phyloP scores from a whole-genome alignment of 2,888 invertebrate genomes.

The Drosophila diplacantha region DNA sequence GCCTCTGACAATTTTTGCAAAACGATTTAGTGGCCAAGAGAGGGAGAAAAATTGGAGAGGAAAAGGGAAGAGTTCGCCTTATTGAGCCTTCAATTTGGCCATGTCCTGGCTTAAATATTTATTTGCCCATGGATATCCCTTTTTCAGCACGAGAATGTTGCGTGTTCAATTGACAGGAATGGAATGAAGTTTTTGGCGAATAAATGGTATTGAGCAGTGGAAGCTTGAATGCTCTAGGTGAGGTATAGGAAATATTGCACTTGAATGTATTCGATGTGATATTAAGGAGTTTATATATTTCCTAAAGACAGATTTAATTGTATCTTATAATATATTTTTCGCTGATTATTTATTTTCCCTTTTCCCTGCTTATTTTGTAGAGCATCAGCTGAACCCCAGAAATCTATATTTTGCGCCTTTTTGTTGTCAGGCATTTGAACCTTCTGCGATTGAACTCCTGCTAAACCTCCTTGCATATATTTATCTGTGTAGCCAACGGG shows the following conservation, averaged over 20 bases:
- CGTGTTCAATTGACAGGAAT: constrained; percentile 37
- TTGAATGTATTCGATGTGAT: too few species aligned
- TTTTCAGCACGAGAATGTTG: constrained; percentile 26
- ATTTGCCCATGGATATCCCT: constrained; percentile 41
- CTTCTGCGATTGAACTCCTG: constrained; percentile 6
- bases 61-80: constrained; percentile 41
- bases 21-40: constrained; percentile 59
- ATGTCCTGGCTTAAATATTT: constrained; percentile 56
- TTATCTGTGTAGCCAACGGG: constrained; percentile 37
- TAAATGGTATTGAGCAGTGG: neutral
- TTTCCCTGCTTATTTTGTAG: neutral
- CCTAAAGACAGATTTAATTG: too few species aligned
- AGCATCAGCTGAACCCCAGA: constrained; percentile 1
- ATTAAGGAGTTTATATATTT: too few species aligned
- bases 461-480: constrained; percentile 16
- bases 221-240: neutral
- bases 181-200: constrained; percentile 14
- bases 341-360: neutral
- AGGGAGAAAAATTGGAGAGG: neutral
- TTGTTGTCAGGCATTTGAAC: constrained; percentile 26
- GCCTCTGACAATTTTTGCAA: constrained; percentile 58
- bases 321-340: neutral
- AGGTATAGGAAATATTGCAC: neutral
- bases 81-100: constrained; percentile 54
- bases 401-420: constrained; percentile 29